Evolutionary conservation across 2,797 vertebrate species (phyloP).

Genomic region (Chiloscyllium punctatum): DNA sequence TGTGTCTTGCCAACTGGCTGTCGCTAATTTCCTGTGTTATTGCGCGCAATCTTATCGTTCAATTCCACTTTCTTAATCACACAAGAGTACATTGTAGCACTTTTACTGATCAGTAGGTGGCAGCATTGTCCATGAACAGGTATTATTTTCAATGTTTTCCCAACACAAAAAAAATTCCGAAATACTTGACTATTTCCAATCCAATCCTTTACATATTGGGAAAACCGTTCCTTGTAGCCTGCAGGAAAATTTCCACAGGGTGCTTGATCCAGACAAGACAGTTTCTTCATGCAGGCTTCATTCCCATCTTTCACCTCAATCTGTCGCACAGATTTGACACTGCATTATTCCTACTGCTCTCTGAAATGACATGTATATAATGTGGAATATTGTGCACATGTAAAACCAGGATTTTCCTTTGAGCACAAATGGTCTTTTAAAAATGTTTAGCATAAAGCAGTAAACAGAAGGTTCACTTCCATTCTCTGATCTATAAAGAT

Average conservation of each 20-base stretch:
- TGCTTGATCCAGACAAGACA: constrained; percentile 74
- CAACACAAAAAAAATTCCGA: constrained; percentile 26
- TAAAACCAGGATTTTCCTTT: constrained; percentile 72
- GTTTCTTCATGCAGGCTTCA: constrained; percentile 78
- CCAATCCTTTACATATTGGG: constrained; percentile 45
- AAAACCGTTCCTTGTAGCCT: constrained; percentile 64
- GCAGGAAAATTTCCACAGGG: constrained; percentile 77
- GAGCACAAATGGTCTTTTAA: constrained; percentile 50
- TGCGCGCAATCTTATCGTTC: neutral
- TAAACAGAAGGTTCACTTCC: constrained; percentile 36
- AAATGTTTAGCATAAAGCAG: constrained; percentile 35
- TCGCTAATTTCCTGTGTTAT: neutral
- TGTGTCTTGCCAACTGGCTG: neutral
- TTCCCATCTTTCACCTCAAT: constrained; percentile 97
- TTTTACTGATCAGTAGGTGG: neutral
- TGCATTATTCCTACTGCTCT: constrained; percentile 79
- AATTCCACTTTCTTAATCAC: neutral
- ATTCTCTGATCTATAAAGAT: neutral
- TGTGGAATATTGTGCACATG: constrained; percentile 98
- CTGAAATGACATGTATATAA: constrained; percentile 98
- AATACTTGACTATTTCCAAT: constrained; percentile 42
- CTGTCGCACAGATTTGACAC: constrained; percentile 99
- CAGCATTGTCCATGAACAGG: constrained; percentile 25
- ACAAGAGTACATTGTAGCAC: neutral
- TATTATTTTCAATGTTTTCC: neutral